These are phyloP conservation scores for Drepanosiphum platanoidis DNA, from an alignment of 2,888 invertebrate genomes.

Conservation along the genomic window DNA sequence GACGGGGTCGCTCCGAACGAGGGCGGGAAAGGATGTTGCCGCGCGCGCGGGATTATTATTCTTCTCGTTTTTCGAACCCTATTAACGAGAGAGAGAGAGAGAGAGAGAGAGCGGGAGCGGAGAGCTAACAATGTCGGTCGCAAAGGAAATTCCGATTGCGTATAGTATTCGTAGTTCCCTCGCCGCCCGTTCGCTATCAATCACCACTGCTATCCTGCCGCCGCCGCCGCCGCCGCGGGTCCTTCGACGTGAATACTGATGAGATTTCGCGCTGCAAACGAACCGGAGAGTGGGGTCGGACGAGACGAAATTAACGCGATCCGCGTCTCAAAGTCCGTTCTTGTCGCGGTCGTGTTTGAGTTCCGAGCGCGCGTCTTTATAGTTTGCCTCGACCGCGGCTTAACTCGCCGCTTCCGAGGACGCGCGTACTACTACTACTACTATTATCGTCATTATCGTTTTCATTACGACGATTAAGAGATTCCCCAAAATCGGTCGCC, in stretches of 20 bases:
- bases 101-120: too few relatives aligned
- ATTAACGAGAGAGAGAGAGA: slow-evolving; percentile 50
- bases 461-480: too few relatives aligned
- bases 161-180: background rate
- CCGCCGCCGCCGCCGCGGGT: background rate
- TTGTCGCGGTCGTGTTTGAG: background rate
- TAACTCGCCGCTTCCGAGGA: too few relatives aligned
- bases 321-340: background rate
- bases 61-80: slow-evolving; percentile 57
- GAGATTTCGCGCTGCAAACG: slow-evolving; percentile 43
- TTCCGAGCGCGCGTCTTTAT: too few relatives aligned
- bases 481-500: too few relatives aligned
- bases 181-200: slow-evolving; percentile 25
- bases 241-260: slow-evolving; percentile 45
- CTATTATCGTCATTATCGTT: too few relatives aligned
- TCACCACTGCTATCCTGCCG: slow-evolving; percentile 25
- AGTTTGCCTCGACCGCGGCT: too few relatives aligned
- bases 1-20: background rate
- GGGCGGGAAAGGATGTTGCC: slow-evolving; percentile 16
- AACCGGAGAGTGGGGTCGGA: slow-evolving; percentile 1
- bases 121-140: slow-evolving; percentile 48
- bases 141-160: slow-evolving; percentile 47
- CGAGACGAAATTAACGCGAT: slow-evolving; percentile 24
- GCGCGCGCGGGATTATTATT: slow-evolving; percentile 57
- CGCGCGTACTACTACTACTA: too few relatives aligned